These are phyloP conservation scores for Bimastos eiseni DNA, from an alignment of 2,888 invertebrate species.

Conservation along the genomic window DNA sequence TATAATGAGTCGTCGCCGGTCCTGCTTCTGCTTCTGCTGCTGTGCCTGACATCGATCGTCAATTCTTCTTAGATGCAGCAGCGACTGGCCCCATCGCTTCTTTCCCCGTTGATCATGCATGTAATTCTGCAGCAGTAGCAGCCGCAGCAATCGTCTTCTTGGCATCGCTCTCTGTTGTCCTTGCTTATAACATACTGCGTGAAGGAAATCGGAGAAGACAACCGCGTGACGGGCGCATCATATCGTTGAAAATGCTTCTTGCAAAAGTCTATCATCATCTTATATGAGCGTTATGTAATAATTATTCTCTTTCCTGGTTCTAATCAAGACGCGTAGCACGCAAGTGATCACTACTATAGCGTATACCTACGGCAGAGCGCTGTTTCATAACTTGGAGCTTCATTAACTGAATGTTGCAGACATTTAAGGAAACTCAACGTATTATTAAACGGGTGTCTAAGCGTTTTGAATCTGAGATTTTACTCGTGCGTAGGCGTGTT, in stretches of 20 bases:
- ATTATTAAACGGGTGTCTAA: not conserved
- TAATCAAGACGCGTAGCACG: not conserved
- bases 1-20: not conserved
- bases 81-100: not conserved
- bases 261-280: not conserved
- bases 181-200: not conserved
- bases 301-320: not conserved
- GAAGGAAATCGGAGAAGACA: not conserved
- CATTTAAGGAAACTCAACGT: not conserved
- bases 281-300: too few species aligned
- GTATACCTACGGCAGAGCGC: not conserved
- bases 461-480: not conserved
- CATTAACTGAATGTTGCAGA: not conserved
- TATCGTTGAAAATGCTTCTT: not conserved
- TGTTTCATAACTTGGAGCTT: not conserved
- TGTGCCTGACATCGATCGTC: conserved; percentile 8
- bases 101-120: too few species aligned
- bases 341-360: not conserved
- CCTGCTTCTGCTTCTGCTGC: not conserved
- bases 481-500: not conserved
- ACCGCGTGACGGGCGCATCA: too few species aligned
- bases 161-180: not conserved
- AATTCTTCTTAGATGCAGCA: not conserved
- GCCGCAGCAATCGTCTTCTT: not conserved
- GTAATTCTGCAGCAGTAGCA: not conserved